Evolutionary conservation across 2,888 invertebrate genomes (phyloP), one percentile per base, ranked within the genome.

Genomic region (Athetis lepigone): DNA sequence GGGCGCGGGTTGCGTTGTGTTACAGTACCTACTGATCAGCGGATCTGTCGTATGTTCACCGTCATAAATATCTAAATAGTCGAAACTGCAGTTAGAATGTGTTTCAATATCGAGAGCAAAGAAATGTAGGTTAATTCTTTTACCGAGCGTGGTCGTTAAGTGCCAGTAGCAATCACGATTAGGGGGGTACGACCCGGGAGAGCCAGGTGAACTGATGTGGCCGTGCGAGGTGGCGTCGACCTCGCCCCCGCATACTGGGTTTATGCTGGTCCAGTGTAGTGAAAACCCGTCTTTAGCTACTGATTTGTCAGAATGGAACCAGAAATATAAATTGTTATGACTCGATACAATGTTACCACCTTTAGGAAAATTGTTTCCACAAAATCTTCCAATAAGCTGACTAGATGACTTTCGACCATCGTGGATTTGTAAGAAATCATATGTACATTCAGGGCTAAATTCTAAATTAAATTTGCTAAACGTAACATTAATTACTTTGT

Each of bases 141-240:
- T 98, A 9, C 96, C 97, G 0, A 95, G 92, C 3, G 95, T 93
- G 0, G 97, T 97, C 6, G 80, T 84, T 47, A 99, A 92, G 45
- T 92, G 94, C 98, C 99, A 99, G 60, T 95, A 96, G 85, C 99
- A 99, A 84, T 98, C 98, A 25, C 97, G 95, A 88, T 98, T 97
- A 13, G 96, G 96, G 0, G 99, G 98, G 91, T 99, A 99, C 70
- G 95, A 96, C 11, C 98, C 98, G 0, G 99, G 99, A 54, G 97
- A 98, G 0, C 98, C 98, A 0, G 99, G 99, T 2, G 98, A 98
- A 51, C 95, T 96, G 19, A 99, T 96, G 0, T 96, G 96, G 1
- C 98, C 98, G 84, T 98, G 97, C 4, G 95, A 91, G 0, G 89
- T 86, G 0, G 95, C 95, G 46, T 96, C 88, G 2, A 97, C 79